Percentiles rank a stretch among this genome's conserved stretches.
Conservation (phyloP, 2,113 vertebrate genomes). For the Clinocottus analis region DNA sequence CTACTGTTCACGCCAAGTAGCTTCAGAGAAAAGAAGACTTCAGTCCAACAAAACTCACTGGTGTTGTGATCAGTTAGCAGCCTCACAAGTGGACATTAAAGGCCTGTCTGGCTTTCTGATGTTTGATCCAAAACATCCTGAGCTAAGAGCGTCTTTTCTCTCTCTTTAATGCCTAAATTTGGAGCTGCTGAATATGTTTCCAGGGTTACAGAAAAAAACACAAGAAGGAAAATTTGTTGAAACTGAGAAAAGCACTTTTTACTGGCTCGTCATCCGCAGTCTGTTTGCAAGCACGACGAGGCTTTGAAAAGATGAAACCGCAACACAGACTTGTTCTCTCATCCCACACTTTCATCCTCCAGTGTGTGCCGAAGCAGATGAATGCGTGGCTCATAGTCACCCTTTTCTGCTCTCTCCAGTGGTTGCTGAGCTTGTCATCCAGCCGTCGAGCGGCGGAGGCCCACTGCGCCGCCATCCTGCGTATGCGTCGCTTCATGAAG, state of each 20-base stretch:
- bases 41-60: constrained; percentile 54
- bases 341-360: constrained; percentile 1
- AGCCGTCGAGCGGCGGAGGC: constrained; percentile 86
- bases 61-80: constrained; percentile 28
- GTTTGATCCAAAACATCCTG: constrained; percentile 41
- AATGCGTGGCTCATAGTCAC: constrained; percentile 59
- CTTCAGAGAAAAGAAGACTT: constrained; percentile 30
- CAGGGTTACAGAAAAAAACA: background rate
- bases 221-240: constrained; percentile 1
- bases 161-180: constrained; percentile 23
- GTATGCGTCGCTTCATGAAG: constrained; percentile 96
- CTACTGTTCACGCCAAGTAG: constrained; percentile 5
- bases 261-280: constrained; percentile 13
- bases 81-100: constrained; percentile 22
- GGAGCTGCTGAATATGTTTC: constrained; percentile 7
- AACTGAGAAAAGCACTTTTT: constrained; percentile 7
- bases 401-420: constrained; percentile 88
- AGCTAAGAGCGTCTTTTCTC: background rate
- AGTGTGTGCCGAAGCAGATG: background rate
- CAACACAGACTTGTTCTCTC: background rate
- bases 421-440: constrained; percentile 82
- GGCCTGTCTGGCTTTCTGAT: background rate
- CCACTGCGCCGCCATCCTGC: constrained; percentile 91
- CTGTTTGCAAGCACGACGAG: constrained; percentile 2
- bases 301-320: constrained; percentile 42